Evolutionary conservation across 2,113 vertebrate genomes (phyloP).

Genomic region (Lichenostomus cassidix): DNA sequence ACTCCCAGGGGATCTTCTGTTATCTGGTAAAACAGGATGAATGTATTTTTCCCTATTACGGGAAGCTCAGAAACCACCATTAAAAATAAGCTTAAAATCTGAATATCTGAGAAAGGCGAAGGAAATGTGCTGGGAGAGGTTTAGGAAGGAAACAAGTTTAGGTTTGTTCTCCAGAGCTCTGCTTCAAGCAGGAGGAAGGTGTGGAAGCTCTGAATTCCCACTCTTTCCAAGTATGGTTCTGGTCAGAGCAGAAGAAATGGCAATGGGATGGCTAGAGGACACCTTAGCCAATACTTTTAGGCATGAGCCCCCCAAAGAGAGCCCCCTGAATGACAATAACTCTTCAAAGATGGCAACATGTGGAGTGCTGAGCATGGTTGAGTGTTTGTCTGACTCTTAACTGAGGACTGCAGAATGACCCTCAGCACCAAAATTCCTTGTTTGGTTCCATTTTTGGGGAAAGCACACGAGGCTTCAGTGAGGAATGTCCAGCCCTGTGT

Average conservation of each 20-base stretch:
- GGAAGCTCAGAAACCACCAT: neutral
- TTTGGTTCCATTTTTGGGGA: neutral
- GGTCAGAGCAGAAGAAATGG: neutral
- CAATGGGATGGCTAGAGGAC: neutral
- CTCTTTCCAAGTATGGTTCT: neutral
- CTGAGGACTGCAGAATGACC: neutral
- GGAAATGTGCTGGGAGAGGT: neutral
- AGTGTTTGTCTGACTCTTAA: neutral
- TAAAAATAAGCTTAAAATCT: neutral
- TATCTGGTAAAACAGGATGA: neutral
- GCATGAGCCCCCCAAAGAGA: neutral
- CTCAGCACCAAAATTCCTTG: neutral
- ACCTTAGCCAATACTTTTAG: neutral
- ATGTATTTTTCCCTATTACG: neutral
- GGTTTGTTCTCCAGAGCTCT: neutral
- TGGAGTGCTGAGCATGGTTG: neutral
- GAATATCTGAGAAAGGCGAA: neutral
- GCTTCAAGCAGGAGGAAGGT: neutral
- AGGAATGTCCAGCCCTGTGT: neutral
- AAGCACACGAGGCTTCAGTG: neutral
- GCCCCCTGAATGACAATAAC: neutral
- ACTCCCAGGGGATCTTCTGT: neutral
- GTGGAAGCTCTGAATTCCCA: neutral
- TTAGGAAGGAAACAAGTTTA: neutral
- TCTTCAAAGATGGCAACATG: neutral